phyloP scores from a whole-genome alignment of 2,113 vertebrate genomes.

The Cynopterus brachyotis region DNA sequence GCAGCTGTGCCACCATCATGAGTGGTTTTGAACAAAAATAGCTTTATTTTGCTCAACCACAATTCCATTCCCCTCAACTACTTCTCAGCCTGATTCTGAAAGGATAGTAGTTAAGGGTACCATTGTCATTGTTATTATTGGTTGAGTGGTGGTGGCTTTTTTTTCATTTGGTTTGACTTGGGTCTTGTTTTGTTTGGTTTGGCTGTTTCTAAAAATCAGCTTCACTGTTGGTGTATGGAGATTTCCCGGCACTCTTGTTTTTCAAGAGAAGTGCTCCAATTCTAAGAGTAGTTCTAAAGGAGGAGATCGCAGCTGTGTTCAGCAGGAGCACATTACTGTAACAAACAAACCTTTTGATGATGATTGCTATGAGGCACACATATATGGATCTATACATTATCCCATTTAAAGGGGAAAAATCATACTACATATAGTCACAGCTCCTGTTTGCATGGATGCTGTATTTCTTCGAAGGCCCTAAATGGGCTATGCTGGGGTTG shows the following conservation, averaged over 20 bases:
- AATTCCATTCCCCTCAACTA: neutral
- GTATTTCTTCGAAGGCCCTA: neutral
- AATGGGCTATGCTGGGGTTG: neutral
- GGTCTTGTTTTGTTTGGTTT: neutral
- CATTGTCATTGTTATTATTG: neutral
- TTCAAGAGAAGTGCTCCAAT: neutral
- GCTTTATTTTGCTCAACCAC: conserved; percentile 10
- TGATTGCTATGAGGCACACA: neutral
- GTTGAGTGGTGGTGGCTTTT: neutral
- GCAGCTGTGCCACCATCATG: neutral
- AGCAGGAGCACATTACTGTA: neutral
- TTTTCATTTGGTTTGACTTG: neutral
- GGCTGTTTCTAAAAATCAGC: neutral
- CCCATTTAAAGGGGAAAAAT: neutral
- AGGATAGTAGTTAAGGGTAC: neutral
- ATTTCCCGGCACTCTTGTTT: neutral
- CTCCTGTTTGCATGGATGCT: neutral
- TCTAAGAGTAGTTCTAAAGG: neutral
- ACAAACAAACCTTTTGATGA: neutral
- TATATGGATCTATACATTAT: neutral
- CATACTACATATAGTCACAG: neutral
- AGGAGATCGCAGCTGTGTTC: neutral
- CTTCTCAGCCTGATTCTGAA: conserved; percentile 9
- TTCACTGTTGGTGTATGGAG: neutral
- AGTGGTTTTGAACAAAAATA: conserved; percentile 27